A percentile compares a stretch with the other conserved stretches of the same genome.
Evolutionary conservation across 2,888 invertebrate genomes (phyloP).

Genomic region (Stenurella melanura): DNA sequence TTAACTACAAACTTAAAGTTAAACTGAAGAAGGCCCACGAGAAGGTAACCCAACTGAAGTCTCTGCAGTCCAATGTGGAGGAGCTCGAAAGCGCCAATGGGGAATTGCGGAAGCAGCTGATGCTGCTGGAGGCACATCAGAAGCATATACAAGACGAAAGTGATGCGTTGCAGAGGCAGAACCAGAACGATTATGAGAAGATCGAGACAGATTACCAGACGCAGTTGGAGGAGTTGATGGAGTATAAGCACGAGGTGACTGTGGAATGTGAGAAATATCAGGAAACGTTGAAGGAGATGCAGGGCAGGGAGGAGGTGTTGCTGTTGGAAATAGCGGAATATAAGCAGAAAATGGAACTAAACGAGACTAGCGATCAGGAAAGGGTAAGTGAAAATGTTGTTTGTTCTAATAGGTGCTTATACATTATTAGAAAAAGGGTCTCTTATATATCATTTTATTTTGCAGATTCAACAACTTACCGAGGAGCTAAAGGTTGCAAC

Average conservation of each 20-base stretch:
- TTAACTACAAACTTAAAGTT: constrained; percentile 59
- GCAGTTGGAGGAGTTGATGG: constrained; percentile 69
- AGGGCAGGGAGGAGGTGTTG: constrained; percentile 58
- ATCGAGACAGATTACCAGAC: constrained; percentile 74
- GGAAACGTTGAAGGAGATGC: constrained; percentile 69
- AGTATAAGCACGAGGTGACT: constrained; percentile 67
- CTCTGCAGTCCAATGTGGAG: constrained; percentile 52
- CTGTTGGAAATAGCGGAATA: constrained; percentile 52
- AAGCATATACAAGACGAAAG: constrained; percentile 71
- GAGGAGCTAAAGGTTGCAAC: constrained; percentile 46
- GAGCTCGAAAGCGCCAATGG: constrained; percentile 74
- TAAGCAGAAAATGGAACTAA: constrained; percentile 50
- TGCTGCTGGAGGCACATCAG: constrained; percentile 74
- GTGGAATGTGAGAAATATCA: constrained; percentile 71
- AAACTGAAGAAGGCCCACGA: constrained; percentile 62
- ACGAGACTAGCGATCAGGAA: constrained; percentile 44
- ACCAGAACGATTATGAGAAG: constrained; percentile 73
- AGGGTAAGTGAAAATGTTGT: constrained; percentile 12
- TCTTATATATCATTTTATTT: background rate
- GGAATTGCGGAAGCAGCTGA: constrained; percentile 74
- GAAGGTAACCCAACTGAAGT: constrained; percentile 59
- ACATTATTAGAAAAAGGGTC: no score
- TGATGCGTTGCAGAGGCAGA: constrained; percentile 71
- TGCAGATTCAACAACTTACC: constrained; percentile 40
- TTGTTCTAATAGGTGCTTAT: no score